Evolutionary conservation across 1,140 invertebrate genomes (phyloP), one percentile per base, ranked within the genome.

Genomic region (Rhagoletis zephyria): DNA sequence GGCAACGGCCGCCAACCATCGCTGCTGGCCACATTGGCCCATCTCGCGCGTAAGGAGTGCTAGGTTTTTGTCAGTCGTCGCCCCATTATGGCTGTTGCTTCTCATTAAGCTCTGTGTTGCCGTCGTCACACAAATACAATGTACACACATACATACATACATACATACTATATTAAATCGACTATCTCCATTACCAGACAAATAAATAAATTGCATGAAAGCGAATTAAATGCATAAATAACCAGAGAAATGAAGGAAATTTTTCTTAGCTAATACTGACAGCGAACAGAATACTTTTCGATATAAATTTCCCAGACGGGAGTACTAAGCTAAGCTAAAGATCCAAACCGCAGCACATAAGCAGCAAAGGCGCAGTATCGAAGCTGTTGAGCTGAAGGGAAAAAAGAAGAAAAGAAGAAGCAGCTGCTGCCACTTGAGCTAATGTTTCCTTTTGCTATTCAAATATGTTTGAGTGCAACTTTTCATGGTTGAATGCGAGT

Each of bases 121-220:
- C n/a, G 9, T 0, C 30, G 30, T 30, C 30, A 30, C 30, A 30
- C 30, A 30, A 30, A 30, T 30, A 30, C 30, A 30, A 16, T 30
- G 30, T 56, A 56, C 51, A 56, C 5, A 56, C 51, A 19, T n/a
- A 65, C 12, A 42, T 12, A 14, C 4, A 16, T 48, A 74, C 12
- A 14, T n/a, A n/a, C n/a, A n/a, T n/a, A n/a, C n/a, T n/a, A n/a
- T n/a, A n/a, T 6, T 3, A 9, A 61, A 45, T 61, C 6, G 16
- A 3, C 51, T 12, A 0, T 7, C 45, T n/a, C 16, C n/a, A 45
- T 9, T 63, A 45, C 16, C 19, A 85, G 40, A 63, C 85, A 56
- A 40, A 86, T 86, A 63, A 86, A 63, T 63, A 86, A 86, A 86
- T 63, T 63, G 51, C 59, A 64, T 40, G 51, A 61, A 85, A 85